Evolutionary conservation across 2,888 invertebrate species (phyloP), one percentile per base, ranked within the genome.

Genomic region (Drosophila setosimentum): DNA sequence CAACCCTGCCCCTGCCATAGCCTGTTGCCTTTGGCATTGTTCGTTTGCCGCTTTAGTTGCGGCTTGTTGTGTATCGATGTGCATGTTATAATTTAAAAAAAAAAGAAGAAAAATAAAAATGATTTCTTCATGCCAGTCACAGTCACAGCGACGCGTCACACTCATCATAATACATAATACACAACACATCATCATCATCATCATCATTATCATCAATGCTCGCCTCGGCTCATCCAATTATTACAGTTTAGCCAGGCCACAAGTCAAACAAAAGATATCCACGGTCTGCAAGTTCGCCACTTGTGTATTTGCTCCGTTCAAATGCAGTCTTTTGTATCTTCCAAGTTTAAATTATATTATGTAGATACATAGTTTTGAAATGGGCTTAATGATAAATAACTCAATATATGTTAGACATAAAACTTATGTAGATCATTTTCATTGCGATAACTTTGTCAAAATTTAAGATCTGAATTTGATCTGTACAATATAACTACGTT

Each of bases 51-150:
- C 90, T 90, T 91, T 90, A 91, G 91, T 91, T 90, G 90, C 91
- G 91, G 91, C 91, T 91, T 90, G 91, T 91, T 91, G 89, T 87
- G 83, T 83, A 91, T 91, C 87, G 87, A 89, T 89, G 86, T 86
- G 89, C 87, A 88, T 79, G 87, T 81, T 89, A 90, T 91, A 91
- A 91, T 91, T 91, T 59, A 30, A 37, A n/a, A 60, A 74, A 71
- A 74, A 82, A 33, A 6, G 4, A 62, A 75, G 62, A 69, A 73
- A 77, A 89, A 83, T 68, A 73, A 77, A 89, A 83, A 90, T 87
- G 78, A 83, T 89, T 89, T 89, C 87, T 89, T 85, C 78, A 83
- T 88, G 82, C 82, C 84, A 82, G 82, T 83, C 84, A 83, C 68
- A 83, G 73, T 79, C 77, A 68, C 59, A 68, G 71, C 27, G 58